phyloP scores from a whole-genome alignment of 2,113 vertebrate species.

The Sardina pilchardus region DNA sequence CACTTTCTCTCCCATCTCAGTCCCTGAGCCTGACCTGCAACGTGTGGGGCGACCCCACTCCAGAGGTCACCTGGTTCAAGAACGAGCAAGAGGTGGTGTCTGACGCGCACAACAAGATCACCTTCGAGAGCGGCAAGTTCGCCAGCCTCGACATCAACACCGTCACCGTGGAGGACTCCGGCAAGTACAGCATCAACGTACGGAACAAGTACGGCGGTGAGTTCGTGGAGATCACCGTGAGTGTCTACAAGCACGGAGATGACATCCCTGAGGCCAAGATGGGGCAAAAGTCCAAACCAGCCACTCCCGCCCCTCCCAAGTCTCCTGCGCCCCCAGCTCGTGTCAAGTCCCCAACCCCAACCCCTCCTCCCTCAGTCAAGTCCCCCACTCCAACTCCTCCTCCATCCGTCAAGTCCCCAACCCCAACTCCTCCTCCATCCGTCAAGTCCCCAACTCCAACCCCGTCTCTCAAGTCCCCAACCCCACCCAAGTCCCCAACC shows the following conservation, averaged over 20 bases:
- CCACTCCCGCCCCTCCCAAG: conserved; percentile 33
- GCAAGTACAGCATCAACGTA: conserved; percentile 95
- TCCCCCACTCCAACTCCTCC: conserved; percentile 57
- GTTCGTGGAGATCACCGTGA: conserved; percentile 95
- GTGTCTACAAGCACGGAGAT: conserved; percentile 92
- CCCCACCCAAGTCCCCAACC: conserved; percentile 46
- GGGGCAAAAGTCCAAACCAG: conserved; percentile 65
- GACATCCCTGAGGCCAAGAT: conserved; percentile 79
- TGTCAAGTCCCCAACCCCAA: conserved; percentile 52
- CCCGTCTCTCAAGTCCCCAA: conserved; percentile 44
- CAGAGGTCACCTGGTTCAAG: conserved; percentile 94
- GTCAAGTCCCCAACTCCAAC: conserved; percentile 61
- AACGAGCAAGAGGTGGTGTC: conserved; percentile 85
- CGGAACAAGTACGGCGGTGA: conserved; percentile 96
- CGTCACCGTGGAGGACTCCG: conserved; percentile 90
- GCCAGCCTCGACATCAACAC: conserved; percentile 86
- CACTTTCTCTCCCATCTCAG: conserved; percentile 58
- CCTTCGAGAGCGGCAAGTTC: conserved; percentile 85
- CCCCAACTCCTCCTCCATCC: conserved; percentile 58
- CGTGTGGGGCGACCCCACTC: conserved; percentile 92
- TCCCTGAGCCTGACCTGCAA: conserved; percentile 95
- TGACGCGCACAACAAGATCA: conserved; percentile 78
- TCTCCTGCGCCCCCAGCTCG: conserved; percentile 45
- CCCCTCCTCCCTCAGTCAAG: conserved; percentile 51
- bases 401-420: conserved; percentile 56